Conservation (phyloP, 2,888 invertebrate species). For the Aphidius colemani region DNA sequence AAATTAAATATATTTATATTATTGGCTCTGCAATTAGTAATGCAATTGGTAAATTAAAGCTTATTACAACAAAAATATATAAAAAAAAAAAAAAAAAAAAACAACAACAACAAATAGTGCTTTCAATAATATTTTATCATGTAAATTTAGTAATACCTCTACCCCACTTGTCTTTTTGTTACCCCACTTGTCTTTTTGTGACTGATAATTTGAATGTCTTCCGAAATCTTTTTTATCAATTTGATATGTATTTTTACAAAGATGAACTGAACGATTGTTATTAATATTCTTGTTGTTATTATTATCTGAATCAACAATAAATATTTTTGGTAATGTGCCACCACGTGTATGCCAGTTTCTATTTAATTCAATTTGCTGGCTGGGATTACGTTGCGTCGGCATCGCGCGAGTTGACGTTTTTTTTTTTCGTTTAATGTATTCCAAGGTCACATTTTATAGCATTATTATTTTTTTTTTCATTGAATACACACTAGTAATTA, state of each 20-base stretch:
- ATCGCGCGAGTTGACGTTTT: not conserved
- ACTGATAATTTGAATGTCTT: no score
- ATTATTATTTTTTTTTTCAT: not conserved
- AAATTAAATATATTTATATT: not conserved
- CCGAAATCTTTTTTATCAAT: no score
- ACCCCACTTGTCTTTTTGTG: not conserved
- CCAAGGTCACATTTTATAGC: conserved; percentile 16
- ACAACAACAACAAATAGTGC: no score
- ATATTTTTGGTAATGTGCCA: conserved; percentile 31
- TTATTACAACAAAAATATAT: no score
- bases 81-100: no score
- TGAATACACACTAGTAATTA: not conserved
- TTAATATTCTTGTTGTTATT: conserved; percentile 33
- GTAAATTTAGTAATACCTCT: not conserved
- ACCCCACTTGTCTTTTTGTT: not conserved
- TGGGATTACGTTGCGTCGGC: conserved; percentile 16
- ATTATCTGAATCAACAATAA: conserved; percentile 38
- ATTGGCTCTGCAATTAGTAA: no score
- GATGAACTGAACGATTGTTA: conserved; percentile 18
- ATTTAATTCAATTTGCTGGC: conserved; percentile 17
- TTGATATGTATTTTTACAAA: no score
- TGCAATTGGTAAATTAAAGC: no score
- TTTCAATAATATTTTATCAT: not conserved
- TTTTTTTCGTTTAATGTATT: not conserved
- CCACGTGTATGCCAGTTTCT: conserved; percentile 12